Base-by-base conservation (phyloP, 2,797 vertebrate species). In the Enteromius argenteus region DNA sequence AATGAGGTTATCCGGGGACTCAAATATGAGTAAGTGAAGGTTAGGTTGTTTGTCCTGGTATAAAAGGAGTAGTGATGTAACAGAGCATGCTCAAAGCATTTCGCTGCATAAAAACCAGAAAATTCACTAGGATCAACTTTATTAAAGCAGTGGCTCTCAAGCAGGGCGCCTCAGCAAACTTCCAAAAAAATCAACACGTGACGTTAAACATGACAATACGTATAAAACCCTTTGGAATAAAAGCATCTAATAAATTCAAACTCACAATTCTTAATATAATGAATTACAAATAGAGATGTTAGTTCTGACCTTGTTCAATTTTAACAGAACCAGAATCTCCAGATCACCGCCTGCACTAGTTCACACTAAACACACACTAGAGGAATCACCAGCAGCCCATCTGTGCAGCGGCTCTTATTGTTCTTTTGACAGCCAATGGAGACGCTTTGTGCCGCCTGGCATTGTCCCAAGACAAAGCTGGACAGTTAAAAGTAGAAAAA, bases 351-450 rank as follows among this genome's bases (percentile, higher is more conserved):
- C 51, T 32, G 37, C 17, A 14, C 58, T 71, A 32, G 10, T 71
- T 58, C 51, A 51, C 60, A 67, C 58, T 66, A 56, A 27, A 69
- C 49, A 69, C n/a, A 9, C 72, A 74, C 49, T 14, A 19, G 23
- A 60, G 37, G 44, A 30, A 71, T 44, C 15, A 60, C 49, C 67
- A 81, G 68, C 67, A 60, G 79, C 23, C 79, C 79, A 81, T 81
- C 79, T 81, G 79, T 71, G 79, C 79, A 81, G 23, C 7, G 2
- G 51, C 51, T n/a, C 51, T 44, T 58, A 60, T 81, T 81, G 67
- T 81, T 71, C 79, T 30, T 44, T 44, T 32, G 19, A 46, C 23
- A 46, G 68, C 79, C 79, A 81, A 62, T 23, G 27, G 27, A 58
- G 39, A 60, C 2, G 27, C 19, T 72, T 46, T 17, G 21, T 44